A percentile compares a stretch with the other conserved stretches of the same genome.
Conservation (phyloP, 2,113 vertebrate species). For the Sylvia atricapilla region DNA sequence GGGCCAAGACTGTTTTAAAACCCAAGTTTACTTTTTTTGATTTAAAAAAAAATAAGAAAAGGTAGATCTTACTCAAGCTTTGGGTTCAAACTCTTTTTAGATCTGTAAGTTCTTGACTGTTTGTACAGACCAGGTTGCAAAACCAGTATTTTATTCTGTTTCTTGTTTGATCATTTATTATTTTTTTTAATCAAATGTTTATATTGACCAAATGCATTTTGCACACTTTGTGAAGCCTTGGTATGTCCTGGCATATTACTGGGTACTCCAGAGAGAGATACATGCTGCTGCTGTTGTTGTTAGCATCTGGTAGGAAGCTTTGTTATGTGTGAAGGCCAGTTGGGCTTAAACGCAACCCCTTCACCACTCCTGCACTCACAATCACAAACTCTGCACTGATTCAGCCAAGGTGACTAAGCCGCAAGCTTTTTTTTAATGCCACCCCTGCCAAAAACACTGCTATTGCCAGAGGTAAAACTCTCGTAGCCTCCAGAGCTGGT, state of each 20-base stretch:
- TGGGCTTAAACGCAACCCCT: slow-evolving; percentile 43
- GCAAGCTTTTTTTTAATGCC: slow-evolving; percentile 58
- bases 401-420: slow-evolving; percentile 48
- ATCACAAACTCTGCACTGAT: slow-evolving; percentile 67
- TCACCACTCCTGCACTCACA: slow-evolving; percentile 74
- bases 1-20: slow-evolving; percentile 77
- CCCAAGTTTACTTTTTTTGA: slow-evolving; percentile 72
- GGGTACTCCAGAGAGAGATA: slow-evolving; percentile 77
- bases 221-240: slow-evolving; percentile 92
- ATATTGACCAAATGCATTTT: slow-evolving; percentile 97
- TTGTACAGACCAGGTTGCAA: slow-evolving; percentile 76
- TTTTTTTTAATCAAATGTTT: slow-evolving; percentile 75
- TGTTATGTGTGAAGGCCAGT: slow-evolving; percentile 51
- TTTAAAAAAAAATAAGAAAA: slow-evolving; percentile 20
- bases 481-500: slow-evolving; percentile 36
- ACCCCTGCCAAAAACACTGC: slow-evolving; percentile 68
- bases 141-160: slow-evolving; percentile 78
- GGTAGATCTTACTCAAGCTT: slow-evolving; percentile 79
- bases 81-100: slow-evolving; percentile 75
- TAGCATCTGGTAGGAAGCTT: slow-evolving; percentile 68
- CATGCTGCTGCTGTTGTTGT: slow-evolving; percentile 68
- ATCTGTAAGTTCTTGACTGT: slow-evolving; percentile 78
- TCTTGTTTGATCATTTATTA: slow-evolving; percentile 64
- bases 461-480: slow-evolving; percentile 59
- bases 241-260: slow-evolving; percentile 84